phyloP scores from a whole-genome alignment of 2,888 invertebrate genomes.

The Hirtodrosophila histrioides region DNA sequence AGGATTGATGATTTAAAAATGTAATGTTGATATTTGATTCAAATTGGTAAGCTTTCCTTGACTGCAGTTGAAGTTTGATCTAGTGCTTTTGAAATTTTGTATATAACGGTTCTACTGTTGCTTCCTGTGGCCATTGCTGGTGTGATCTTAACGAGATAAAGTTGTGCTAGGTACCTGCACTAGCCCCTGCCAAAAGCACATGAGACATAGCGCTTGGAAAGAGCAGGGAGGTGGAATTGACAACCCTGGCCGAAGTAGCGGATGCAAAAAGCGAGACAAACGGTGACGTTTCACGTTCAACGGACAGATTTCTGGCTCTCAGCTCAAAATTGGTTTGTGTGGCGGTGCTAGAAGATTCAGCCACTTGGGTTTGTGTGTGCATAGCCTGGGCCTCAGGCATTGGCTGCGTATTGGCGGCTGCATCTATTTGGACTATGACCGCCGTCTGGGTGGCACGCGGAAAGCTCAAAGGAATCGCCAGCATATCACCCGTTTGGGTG shows the following conservation, averaged over 20 bases:
- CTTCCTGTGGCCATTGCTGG: constrained; percentile 29
- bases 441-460: constrained; percentile 82
- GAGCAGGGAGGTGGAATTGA: constrained; percentile 63
- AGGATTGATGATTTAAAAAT: no score
- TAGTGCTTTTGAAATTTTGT: no score
- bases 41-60: no score
- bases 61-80: no score
- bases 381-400: constrained; percentile 1
- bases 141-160: neutral
- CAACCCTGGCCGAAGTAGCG: constrained; percentile 42
- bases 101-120: neutral
- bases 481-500: constrained; percentile 78
- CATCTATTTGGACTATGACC: constrained; percentile 34
- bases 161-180: constrained; percentile 65
- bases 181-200: constrained; percentile 70
- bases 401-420: constrained; percentile 34
- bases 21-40: no score
- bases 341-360: constrained; percentile 1
- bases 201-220: constrained; percentile 79
- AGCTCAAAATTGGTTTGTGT: constrained; percentile 48
- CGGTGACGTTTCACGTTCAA: constrained; percentile 69
- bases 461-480: constrained; percentile 63
- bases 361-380: constrained; percentile 30
- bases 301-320: constrained; percentile 30
- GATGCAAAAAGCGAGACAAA: constrained; percentile 66